Evolutionary conservation across 2,113 vertebrate genomes (phyloP).

Genomic region (Trogon surrucura): DNA sequence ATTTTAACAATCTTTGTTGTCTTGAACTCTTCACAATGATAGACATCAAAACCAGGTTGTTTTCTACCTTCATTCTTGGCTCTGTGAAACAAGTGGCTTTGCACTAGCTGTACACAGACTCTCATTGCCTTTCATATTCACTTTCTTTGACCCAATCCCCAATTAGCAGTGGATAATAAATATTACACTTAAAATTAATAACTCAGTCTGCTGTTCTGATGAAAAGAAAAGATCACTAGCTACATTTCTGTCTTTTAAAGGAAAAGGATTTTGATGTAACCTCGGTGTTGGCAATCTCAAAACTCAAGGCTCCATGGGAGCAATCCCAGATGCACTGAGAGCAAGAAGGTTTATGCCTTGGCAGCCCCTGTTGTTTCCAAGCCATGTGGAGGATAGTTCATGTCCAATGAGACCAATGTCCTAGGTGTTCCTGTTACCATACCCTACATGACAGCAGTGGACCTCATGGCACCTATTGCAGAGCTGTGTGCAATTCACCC

Average conservation of each 20-base stretch:
- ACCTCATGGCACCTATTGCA: background rate
- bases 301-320: background rate
- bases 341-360: fast-evolving
- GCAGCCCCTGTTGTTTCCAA: fast-evolving
- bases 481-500: fast-evolving
- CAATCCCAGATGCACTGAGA: fast-evolving
- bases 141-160: background rate
- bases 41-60: background rate
- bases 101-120: background rate
- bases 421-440: fast-evolving
- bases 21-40: background rate
- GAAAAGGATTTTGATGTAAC: background rate
- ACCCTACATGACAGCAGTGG: fast-evolving
- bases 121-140: background rate
- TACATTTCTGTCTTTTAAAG: background rate
- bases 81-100: background rate
- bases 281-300: background rate
- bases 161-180: background rate
- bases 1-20: background rate
- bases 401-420: fast-evolving
- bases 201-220: background rate
- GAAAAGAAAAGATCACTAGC: background rate
- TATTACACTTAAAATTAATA: background rate
- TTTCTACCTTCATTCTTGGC: background rate
- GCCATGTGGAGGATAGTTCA: background rate